Evolutionary conservation across 2,797 vertebrate species (phyloP), one percentile per base, ranked within the genome.

Genomic region (Clamator glandarius): DNA sequence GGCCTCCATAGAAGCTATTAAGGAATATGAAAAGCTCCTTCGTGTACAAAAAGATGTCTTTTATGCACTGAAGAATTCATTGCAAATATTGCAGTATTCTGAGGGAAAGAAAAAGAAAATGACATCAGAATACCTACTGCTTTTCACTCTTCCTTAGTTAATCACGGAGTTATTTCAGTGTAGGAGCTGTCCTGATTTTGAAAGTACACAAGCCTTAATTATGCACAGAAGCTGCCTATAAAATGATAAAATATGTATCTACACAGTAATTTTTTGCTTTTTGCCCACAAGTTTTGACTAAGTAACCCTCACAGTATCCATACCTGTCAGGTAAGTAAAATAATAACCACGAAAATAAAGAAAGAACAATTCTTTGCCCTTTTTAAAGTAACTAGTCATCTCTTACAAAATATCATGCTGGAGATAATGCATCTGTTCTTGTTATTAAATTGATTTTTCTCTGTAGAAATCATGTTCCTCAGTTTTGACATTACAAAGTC

Each of bases 61-160:
- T 50, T 19, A n/a, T 28, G 13, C 6, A 15, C 16, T 46, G 36
- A 33, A 68, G 89, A 66, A 74, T 24, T 5, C 9, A 31, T 14
- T 62, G 9, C 3, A 19, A 69, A 31, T 50, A 72, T 16, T 23
- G 8, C 8, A 73, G 25, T 26, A 20, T 66, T 67, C 15, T 74
- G 29, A 21, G 46, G 2, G 9, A 13, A 23, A 18, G n/a, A n/a
- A 25, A 26, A 3, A 42, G 15, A 17, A 39, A 2, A 20, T 15
- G 1, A 5, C 5, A 39, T 1, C 0, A 55, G 7, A 11, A 35
- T 74, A 31, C 2, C 42, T 63, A 9, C 0, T 39, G 5, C 7
- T 70, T 75, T 80, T 88, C 10, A 21, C 5, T 58, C 51, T 85
- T 75, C 8, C 15, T 35, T 79, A 62, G 42, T 4, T 55, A 52